Evolutionary conservation across 1,140 invertebrate genomes (phyloP).

Genomic region (Sarcophaga bullata): DNA sequence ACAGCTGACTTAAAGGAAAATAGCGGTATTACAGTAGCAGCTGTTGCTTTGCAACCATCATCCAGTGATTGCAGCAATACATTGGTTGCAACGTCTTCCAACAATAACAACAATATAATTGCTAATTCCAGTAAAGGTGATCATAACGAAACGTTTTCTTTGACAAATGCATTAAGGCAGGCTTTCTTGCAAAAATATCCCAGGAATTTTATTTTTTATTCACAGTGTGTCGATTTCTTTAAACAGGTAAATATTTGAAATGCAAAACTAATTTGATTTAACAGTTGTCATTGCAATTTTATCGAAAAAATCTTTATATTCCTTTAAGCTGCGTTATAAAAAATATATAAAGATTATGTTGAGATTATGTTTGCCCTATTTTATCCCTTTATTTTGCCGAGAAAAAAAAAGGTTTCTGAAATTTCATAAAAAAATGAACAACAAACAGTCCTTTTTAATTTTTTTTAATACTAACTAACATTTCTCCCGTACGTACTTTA

Average conservation of each 20-base stretch:
- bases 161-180: conserved; percentile 46
- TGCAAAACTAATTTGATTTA: neutral
- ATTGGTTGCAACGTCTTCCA: conserved; percentile 16
- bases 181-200: conserved; percentile 51
- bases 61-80: conserved; percentile 33
- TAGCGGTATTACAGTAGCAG: neutral
- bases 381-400: no score
- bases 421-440: no score
- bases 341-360: no score
- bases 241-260: conserved; percentile 52
- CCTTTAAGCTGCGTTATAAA: no score
- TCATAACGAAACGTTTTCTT: conserved; percentile 21
- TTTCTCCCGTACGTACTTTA: no score
- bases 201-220: conserved; percentile 49
- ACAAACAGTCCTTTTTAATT: no score
- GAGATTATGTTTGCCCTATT: no score
- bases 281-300: no score
- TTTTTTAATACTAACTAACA: no score
- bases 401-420: no score
- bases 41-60: conserved; percentile 24
- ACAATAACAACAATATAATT: neutral
- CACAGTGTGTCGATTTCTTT: conserved; percentile 55
- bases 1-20: conserved; percentile 27
- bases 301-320: no score
- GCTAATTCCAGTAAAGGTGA: conserved; percentile 19